phyloP scores from a whole-genome alignment of 2,888 invertebrate genomes.

The Lasius platythorax region DNA sequence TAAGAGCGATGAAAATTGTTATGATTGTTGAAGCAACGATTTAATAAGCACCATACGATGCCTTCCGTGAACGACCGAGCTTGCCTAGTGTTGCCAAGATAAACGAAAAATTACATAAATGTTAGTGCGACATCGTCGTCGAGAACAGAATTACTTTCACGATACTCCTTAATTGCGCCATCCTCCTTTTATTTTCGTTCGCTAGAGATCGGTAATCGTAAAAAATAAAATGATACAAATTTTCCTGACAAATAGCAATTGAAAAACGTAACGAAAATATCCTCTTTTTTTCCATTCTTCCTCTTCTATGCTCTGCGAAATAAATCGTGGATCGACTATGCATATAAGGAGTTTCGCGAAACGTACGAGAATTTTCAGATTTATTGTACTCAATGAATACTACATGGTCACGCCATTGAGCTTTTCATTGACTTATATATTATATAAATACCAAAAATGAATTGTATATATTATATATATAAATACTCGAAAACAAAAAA shows the following conservation, averaged over 20 bases:
- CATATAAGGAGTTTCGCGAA: constrained; percentile 54
- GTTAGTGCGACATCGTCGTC: constrained; percentile 71
- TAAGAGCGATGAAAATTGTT: constrained; percentile 77
- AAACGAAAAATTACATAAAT: constrained; percentile 65
- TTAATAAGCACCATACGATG: constrained; percentile 85
- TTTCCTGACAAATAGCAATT: neutral
- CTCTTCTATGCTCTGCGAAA: neutral
- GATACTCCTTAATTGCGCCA: constrained; percentile 63
- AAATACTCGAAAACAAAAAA: constrained; percentile 70
- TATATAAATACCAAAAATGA: constrained; percentile 74
- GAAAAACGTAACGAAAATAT: neutral
- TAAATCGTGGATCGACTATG: constrained; percentile 42
- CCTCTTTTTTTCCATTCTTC: too few species aligned
- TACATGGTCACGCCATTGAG: constrained; percentile 82
- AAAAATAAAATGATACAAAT: neutral
- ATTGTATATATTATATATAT: constrained; percentile 68
- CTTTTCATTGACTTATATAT: constrained; percentile 82
- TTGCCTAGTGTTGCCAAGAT: constrained; percentile 80
- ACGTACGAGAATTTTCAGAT: constrained; percentile 58
- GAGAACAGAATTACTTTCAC: constrained; percentile 67
- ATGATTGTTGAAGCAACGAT: constrained; percentile 84
- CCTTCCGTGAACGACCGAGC: constrained; percentile 86
- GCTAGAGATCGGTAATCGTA: constrained; percentile 8
- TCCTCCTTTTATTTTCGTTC: neutral
- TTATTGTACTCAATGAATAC: constrained; percentile 73